Evolutionary conservation across 2,888 invertebrate genomes (phyloP).

Genomic region (Iselma pallidipennis): DNA sequence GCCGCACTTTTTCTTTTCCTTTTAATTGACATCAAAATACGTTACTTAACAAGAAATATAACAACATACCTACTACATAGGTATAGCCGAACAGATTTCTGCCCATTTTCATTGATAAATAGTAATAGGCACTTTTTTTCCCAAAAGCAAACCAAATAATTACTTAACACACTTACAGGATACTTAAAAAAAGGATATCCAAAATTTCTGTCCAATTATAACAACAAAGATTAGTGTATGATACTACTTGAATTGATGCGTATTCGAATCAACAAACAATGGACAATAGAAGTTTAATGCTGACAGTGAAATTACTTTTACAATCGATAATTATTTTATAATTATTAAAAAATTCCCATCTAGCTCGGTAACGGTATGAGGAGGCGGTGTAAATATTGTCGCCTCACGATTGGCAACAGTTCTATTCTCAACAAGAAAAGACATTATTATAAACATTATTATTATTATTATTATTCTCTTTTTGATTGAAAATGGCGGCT

Average conservation of each 20-base stretch:
- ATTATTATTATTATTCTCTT: background rate
- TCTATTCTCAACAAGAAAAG: background rate
- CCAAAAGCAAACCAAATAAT: background rate
- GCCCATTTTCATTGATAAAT: background rate
- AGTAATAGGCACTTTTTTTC: background rate
- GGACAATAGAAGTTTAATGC: conserved; percentile 22
- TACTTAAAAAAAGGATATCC: conserved; percentile 9
- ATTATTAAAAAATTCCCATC: conserved; percentile 9
- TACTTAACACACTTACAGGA: background rate
- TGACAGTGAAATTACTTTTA: conserved; percentile 19
- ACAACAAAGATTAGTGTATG: background rate
- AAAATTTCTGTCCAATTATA: background rate
- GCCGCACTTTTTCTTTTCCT: conserved; percentile 39
- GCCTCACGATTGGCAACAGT: background rate
- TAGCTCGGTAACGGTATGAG: background rate
- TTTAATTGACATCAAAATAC: conserved; percentile 31
- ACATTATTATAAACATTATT: background rate
- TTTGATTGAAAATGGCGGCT: conserved; percentile 2
- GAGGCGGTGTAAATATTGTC: background rate
- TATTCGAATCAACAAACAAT: conserved; percentile 13
- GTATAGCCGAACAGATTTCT: background rate
- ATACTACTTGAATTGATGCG: background rate
- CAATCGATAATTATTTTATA: conserved; percentile 27
- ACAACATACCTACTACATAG: background rate
- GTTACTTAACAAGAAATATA: background rate